phyloP scores from a whole-genome alignment of 2,888 invertebrate genomes.

The Rotaria macrura region DNA sequence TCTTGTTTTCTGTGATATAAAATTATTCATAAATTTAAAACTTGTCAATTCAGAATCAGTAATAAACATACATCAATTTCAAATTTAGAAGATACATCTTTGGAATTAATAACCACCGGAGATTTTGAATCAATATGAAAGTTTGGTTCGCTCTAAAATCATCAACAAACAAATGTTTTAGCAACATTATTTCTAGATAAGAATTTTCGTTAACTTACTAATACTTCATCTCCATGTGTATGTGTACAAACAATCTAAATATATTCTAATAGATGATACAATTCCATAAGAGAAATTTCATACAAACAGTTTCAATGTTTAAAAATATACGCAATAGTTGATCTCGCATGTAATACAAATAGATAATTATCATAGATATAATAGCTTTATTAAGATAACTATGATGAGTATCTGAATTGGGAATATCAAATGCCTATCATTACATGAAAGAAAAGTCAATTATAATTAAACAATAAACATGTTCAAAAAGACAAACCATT shows the following conservation, averaged over 20 bases:
- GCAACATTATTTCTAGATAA: background rate
- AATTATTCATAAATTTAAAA: too few relatives aligned
- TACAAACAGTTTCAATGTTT: background rate
- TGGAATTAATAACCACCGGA: background rate
- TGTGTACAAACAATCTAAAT: background rate
- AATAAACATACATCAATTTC: background rate
- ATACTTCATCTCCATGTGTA: background rate
- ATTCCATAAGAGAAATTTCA: background rate
- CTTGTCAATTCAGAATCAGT: background rate
- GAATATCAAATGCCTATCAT: constrained; percentile 26
- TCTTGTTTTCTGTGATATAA: too few relatives aligned
- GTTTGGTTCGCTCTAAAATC: background rate
- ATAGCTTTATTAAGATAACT: constrained; percentile 29
- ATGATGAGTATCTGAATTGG: constrained; percentile 26
- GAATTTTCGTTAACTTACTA: background rate
- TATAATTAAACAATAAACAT: too few relatives aligned
- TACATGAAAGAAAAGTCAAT: background rate
- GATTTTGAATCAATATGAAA: background rate
- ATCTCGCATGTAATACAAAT: constrained; percentile 29
- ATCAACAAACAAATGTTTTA: background rate
- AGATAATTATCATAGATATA: constrained; percentile 26
- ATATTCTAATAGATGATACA: background rate
- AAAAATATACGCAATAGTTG: constrained; percentile 19
- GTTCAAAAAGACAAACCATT: background rate
- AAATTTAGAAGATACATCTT: background rate